phyloP scores from a whole-genome alignment of 2,797 vertebrate genomes.

The Rhynchotus rufescens region DNA sequence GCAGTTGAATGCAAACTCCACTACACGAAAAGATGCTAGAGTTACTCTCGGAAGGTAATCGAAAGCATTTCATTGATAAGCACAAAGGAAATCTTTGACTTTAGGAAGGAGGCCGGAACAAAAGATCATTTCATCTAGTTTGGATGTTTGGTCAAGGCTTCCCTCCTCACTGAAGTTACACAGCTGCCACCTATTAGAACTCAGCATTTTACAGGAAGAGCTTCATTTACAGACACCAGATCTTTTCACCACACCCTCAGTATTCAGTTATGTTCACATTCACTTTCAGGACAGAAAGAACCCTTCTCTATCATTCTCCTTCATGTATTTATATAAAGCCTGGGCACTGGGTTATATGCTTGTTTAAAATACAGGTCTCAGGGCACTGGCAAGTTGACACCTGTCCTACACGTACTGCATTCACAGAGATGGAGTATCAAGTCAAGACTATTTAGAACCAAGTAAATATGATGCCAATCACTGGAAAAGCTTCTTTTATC shows the following conservation, averaged over 20 bases:
- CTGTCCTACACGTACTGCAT: background rate
- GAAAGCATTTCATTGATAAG: background rate
- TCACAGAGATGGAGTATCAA: background rate
- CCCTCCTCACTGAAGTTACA: background rate
- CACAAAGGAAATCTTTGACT: background rate
- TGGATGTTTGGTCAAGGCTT: background rate
- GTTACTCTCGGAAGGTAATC: background rate
- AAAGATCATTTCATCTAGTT: background rate
- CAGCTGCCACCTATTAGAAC: background rate
- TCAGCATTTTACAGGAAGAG: background rate
- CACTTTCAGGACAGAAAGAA: background rate
- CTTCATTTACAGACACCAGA: background rate
- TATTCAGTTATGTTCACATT: background rate
- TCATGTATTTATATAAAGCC: background rate
- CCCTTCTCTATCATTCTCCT: background rate
- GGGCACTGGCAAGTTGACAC: background rate
- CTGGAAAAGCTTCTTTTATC: background rate
- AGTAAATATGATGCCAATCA: background rate
- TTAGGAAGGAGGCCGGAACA: background rate
- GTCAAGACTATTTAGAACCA: background rate
- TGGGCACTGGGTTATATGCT: rapidly evolving
- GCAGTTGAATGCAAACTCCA: background rate
- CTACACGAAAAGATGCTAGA: background rate
- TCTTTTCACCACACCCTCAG: background rate
- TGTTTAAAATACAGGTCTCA: background rate